Conservation (phyloP, 2,888 invertebrate genomes). For the Altica lythri region DNA sequence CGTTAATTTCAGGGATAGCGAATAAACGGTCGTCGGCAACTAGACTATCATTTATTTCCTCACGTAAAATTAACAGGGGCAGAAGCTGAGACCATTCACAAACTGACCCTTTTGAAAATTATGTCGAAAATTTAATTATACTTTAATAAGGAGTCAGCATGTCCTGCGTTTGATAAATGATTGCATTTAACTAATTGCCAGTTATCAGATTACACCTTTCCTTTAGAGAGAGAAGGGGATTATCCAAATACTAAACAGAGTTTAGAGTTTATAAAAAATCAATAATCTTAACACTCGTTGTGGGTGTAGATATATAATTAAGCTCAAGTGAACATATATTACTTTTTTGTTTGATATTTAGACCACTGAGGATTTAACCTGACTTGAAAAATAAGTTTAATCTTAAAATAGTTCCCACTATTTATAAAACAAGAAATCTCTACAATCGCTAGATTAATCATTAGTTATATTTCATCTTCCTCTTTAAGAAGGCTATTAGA, state of each 20-base stretch:
- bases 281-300: too few species aligned
- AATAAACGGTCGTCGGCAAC: constrained; percentile 29
- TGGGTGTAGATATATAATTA: too few species aligned
- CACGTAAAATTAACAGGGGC: constrained; percentile 39
- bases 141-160: constrained; percentile 52
- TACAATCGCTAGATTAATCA: constrained; percentile 5
- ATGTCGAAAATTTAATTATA: constrained; percentile 56
- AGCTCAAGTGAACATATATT: too few species aligned
- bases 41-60: constrained; percentile 40
- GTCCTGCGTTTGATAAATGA: constrained; percentile 55
- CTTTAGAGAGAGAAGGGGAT: neutral
- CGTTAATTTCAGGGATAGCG: constrained; percentile 35
- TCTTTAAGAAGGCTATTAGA: neutral
- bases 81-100: constrained; percentile 35
- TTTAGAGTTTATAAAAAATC: too few species aligned
- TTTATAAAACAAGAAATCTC: constrained; percentile 7
- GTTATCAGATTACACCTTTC: constrained; percentile 56
- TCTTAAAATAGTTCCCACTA: neutral
- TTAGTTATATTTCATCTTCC: constrained; percentile 12
- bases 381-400: too few species aligned
- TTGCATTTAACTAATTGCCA: constrained; percentile 58
- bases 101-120: constrained; percentile 53
- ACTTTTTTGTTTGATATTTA: too few species aligned
- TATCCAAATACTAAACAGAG: too few species aligned
- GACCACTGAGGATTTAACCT: too few species aligned